Conservation (phyloP, 2,113 vertebrate genomes). For the Megaleporinus macrocephalus region DNA sequence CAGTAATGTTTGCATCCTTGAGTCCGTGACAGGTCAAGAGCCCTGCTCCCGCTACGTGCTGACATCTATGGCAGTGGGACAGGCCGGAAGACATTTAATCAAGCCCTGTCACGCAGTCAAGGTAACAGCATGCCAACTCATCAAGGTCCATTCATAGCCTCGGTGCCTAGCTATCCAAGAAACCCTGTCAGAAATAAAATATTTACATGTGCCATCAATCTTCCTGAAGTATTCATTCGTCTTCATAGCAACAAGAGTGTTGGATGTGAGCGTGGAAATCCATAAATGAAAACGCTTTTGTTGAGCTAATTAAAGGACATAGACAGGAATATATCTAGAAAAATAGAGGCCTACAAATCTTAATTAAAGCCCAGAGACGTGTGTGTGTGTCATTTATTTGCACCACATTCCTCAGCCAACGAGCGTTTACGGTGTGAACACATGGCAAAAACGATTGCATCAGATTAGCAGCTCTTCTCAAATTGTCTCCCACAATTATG, state of each 20-base stretch:
- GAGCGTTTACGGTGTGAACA: neutral
- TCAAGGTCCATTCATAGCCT: constrained; percentile 25
- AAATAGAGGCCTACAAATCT: neutral
- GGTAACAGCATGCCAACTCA: constrained; percentile 22
- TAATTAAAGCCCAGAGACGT: neutral
- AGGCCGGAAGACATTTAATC: constrained; percentile 25
- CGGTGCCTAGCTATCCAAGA: neutral
- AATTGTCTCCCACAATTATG: neutral
- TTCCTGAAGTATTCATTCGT: constrained; percentile 24
- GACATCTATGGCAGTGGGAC: constrained; percentile 24
- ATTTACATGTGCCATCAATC: constrained; percentile 30
- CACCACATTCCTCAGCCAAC: neutral
- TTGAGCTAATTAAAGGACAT: constrained; percentile 11
- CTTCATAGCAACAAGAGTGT: constrained; percentile 2
- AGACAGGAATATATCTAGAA: neutral
- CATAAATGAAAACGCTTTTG: neutral
- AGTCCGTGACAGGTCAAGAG: constrained; percentile 43
- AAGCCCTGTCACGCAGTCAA: constrained; percentile 28
- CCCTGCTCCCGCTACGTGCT: neutral
- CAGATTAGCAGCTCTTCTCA: neutral
- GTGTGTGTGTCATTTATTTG: neutral
- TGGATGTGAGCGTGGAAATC: neutral
- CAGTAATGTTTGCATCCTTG: constrained; percentile 40
- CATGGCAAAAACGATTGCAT: neutral
- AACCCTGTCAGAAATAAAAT: constrained; percentile 19